These are phyloP conservation scores for Poeciliopsis paucimaculata DNA, from an alignment of 2,797 vertebrate genomes.

Conservation along the genomic window DNA sequence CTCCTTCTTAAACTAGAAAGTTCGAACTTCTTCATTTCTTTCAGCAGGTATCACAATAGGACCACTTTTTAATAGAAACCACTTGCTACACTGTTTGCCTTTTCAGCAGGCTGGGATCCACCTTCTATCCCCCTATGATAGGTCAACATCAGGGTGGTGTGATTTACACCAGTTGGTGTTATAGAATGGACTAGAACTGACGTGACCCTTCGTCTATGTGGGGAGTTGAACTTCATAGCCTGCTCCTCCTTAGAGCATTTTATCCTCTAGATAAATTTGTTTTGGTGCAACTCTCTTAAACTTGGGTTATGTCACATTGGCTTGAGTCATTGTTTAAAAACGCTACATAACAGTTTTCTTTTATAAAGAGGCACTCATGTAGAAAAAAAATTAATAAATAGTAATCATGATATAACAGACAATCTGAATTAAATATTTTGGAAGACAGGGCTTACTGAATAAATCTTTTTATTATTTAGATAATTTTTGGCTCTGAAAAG, in stretches of 20 bases:
- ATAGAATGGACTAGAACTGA: slow-evolving; percentile 32
- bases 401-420: not conserved
- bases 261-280: not conserved
- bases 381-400: not conserved
- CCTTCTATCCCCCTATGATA: slow-evolving; percentile 22
- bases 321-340: not conserved
- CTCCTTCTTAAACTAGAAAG: not conserved
- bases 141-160: slow-evolving; percentile 31
- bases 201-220: slow-evolving; percentile 36
- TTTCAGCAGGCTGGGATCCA: slow-evolving; percentile 30
- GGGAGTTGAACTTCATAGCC: slow-evolving; percentile 18
- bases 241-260: not conserved
- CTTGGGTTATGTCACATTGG: not conserved
- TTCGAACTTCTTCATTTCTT: not conserved
- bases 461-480: not conserved
- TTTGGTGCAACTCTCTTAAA: not conserved
- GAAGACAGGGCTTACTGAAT: not conserved
- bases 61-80: slow-evolving; percentile 28
- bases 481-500: not conserved
- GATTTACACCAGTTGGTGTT: slow-evolving; percentile 64
- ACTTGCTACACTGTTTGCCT: slow-evolving; percentile 30
- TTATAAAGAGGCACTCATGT: not conserved
- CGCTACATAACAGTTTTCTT: not conserved
- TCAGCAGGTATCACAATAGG: slow-evolving; percentile 17
- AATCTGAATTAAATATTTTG: not conserved